phyloP scores from a whole-genome alignment of 2,113 vertebrate species.

The Rhynchopsitta pachyrhyncha region DNA sequence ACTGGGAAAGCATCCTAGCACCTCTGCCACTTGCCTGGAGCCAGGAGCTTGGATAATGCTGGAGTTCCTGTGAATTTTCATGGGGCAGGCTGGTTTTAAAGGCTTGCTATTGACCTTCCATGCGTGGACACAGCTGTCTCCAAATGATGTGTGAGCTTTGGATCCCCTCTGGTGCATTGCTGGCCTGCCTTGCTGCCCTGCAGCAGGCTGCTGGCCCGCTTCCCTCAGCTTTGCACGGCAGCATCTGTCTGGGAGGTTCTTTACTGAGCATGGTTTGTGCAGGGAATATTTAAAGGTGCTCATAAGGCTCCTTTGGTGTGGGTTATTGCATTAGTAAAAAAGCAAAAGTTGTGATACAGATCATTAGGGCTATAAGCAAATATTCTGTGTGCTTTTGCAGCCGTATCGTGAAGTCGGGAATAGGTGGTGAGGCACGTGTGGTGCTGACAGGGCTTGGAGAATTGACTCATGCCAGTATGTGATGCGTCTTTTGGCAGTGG shows the following conservation, averaged over 20 bases:
- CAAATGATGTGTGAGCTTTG: not conserved
- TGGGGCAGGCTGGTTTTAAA: not conserved
- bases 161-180: not conserved
- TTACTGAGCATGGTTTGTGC: not conserved
- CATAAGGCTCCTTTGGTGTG: not conserved
- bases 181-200: not conserved
- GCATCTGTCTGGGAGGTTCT: not conserved
- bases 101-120: not conserved
- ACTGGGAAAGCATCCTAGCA: not conserved
- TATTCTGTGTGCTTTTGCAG: not conserved
- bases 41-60: not conserved
- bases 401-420: rapidly evolving
- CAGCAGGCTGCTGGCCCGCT: not conserved
- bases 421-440: rapidly evolving
- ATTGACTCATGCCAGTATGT: rapidly evolving
- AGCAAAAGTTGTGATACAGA: not conserved
- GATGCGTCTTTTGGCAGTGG: not conserved
- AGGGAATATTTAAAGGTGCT: slow-evolving; percentile 24
- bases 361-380: not conserved
- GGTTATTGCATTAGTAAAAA: slow-evolving; percentile 3
- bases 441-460: not conserved
- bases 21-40: not conserved
- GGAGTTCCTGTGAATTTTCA: not conserved
- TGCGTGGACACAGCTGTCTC: not conserved
- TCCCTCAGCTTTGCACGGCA: rapidly evolving